phyloP scores from a whole-genome alignment of 1,140 invertebrate genomes.

The Drosophila oshimai region DNA sequence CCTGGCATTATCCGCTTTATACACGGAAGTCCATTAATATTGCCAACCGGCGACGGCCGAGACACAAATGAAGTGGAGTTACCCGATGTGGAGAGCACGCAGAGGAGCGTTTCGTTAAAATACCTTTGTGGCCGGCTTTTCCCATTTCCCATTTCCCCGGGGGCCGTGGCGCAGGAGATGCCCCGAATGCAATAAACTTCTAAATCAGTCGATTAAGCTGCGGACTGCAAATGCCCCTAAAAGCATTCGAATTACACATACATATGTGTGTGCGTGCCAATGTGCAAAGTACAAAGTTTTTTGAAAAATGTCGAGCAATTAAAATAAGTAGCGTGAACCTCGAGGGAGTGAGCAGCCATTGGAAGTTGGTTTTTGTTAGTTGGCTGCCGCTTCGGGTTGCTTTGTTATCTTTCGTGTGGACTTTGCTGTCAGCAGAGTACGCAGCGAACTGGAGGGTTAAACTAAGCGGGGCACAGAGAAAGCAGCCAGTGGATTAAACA shows the following conservation, averaged over 20 bases:
- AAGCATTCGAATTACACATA: constrained; percentile 29
- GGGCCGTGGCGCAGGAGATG: constrained; percentile 19
- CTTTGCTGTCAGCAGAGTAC: constrained; percentile 55
- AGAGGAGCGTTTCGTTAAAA: constrained; percentile 62
- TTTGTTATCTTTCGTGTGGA: constrained; percentile 51
- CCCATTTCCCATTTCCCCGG: constrained; percentile 63
- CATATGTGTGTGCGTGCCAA: not conserved
- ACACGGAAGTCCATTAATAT: constrained; percentile 75
- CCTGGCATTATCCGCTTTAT: constrained; percentile 62
- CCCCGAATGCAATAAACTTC: constrained; percentile 74
- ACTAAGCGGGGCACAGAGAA: constrained; percentile 16
- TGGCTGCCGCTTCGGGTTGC: not conserved
- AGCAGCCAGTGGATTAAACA: not conserved
- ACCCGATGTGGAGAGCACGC: constrained; percentile 33
- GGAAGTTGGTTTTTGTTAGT: constrained; percentile 21
- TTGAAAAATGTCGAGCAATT: constrained; percentile 76
- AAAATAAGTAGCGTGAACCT: constrained; percentile 63
- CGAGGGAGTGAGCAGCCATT: constrained; percentile 11
- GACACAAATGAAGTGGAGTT: constrained; percentile 60
- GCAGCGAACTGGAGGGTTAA: constrained; percentile 4
- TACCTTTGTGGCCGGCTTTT: constrained; percentile 67
- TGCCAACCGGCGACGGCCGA: constrained; percentile 22
- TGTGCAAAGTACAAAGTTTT: constrained; percentile 36
- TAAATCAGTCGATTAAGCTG: constrained; percentile 78
- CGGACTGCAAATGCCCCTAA: constrained; percentile 60